These are phyloP conservation scores for Sparus aurata DNA, from an alignment of 2,797 vertebrate genomes.

Conservation along the genomic window DNA sequence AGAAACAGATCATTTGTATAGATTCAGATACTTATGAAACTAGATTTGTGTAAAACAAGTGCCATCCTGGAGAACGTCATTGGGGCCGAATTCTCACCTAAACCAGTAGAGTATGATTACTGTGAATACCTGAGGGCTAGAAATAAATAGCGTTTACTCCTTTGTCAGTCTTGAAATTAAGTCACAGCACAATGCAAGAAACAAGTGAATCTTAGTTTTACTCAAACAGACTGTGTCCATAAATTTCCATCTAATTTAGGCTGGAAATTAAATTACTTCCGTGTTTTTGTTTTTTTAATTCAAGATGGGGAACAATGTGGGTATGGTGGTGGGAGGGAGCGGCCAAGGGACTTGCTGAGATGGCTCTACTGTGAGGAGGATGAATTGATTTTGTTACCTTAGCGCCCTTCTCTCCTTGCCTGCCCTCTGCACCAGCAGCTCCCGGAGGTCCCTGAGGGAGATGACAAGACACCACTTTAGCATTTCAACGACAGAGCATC, in stretches of 20 bases:
- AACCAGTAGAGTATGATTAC: constrained; percentile 14
- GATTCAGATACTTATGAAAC: constrained; percentile 18
- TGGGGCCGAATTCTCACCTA: constrained; percentile 5
- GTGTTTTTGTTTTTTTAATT: constrained; percentile 55
- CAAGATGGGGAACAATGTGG: constrained; percentile 25
- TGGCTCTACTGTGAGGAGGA: constrained; percentile 42
- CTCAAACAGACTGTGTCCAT: constrained; percentile 47
- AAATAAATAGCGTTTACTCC: constrained; percentile 42
- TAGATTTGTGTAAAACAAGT: constrained; percentile 39
- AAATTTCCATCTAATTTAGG: constrained; percentile 63
- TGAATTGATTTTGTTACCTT: constrained; percentile 89
- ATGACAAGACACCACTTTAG: constrained; percentile 68
- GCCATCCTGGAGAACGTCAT: constrained; percentile 9
- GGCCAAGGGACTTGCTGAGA: constrained; percentile 42
- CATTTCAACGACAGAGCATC: constrained; percentile 31
- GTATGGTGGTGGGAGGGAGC: background rate
- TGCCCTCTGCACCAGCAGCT: constrained; percentile 92
- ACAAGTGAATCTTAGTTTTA: constrained; percentile 39
- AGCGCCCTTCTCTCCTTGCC: constrained; percentile 98
- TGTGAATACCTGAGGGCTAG: constrained; percentile 13
- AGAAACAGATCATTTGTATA: constrained; percentile 4
- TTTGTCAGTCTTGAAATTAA: constrained; percentile 41
- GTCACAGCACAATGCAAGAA: constrained; percentile 41
- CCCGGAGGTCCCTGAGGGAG: constrained; percentile 92
- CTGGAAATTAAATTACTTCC: constrained; percentile 49